Percentiles rank a stretch among this genome's conserved stretches.
phyloP scores from a whole-genome alignment of 1,140 invertebrate genomes.

The Euura lappo region DNA sequence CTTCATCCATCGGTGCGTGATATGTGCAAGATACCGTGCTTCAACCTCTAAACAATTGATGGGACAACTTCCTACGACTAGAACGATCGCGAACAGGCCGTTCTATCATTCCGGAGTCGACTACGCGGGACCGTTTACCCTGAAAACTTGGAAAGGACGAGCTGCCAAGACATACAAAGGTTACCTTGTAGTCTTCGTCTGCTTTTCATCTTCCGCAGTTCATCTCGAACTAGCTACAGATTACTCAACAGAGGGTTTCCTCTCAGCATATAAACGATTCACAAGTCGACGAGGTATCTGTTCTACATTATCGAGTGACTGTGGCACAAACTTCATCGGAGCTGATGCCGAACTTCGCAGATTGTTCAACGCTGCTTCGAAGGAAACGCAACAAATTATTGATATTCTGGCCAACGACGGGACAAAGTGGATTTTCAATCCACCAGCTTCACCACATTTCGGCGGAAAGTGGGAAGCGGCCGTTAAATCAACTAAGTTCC shows the following conservation, averaged over 20 bases:
- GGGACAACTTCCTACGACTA: constrained; percentile 35
- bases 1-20: constrained; percentile 31
- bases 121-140: constrained; percentile 48
- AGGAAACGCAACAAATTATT: neutral
- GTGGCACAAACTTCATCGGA: constrained; percentile 25
- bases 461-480: constrained; percentile 53
- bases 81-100: constrained; percentile 33
- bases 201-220: constrained; percentile 27
- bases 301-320: constrained; percentile 15
- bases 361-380: too few relatives aligned
- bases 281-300: constrained; percentile 19
- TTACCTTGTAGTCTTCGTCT: constrained; percentile 35
- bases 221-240: constrained; percentile 31
- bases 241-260: constrained; percentile 22
- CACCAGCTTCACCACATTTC: constrained; percentile 49
- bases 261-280: constrained; percentile 18
- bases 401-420: neutral
- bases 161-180: constrained; percentile 29
- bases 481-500: constrained; percentile 44
- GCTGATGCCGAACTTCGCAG: constrained; percentile 10
- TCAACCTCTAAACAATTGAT: constrained; percentile 32
- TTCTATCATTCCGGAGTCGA: constrained; percentile 50
- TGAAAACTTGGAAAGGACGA: constrained; percentile 26
- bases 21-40: constrained; percentile 32
- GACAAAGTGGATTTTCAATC: constrained; percentile 46